phyloP scores from a whole-genome alignment of 2,797 vertebrate species.

The Fringilla coelebs region DNA sequence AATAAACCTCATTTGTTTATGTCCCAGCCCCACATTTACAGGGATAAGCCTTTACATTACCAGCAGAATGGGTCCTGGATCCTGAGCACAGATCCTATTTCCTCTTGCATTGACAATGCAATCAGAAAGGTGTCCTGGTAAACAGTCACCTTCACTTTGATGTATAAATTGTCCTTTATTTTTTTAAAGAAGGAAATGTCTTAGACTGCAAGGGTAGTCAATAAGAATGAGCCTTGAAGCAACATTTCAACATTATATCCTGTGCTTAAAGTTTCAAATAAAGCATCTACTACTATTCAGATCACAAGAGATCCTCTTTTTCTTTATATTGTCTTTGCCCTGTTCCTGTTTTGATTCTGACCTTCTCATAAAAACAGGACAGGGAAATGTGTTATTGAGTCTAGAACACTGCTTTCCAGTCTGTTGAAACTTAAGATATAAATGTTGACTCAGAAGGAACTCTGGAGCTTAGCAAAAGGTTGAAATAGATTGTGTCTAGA shows the following conservation, averaged over 20 bases:
- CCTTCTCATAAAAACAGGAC: not conserved
- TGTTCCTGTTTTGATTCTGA: not conserved
- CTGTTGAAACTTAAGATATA: not conserved
- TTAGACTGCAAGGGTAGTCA: not conserved
- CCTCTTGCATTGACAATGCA: not conserved
- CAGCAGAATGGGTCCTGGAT: not conserved
- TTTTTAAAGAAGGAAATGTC: not conserved
- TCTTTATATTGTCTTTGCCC: not conserved
- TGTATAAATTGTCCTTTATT: not conserved
- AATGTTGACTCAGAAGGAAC: not conserved
- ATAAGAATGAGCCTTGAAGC: not conserved
- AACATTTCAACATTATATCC: not conserved
- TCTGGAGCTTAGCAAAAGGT: not conserved
- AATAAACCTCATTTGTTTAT: not conserved
- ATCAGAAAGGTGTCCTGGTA: not conserved
- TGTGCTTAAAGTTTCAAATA: not conserved
- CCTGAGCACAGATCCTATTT: not conserved
- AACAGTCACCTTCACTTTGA: not conserved
- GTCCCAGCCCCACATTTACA: not conserved
- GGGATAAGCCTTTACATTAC: not conserved
- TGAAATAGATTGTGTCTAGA: not conserved
- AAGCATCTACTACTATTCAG: not conserved
- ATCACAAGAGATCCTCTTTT: not conserved
- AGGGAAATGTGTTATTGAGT: not conserved
- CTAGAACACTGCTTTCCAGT: not conserved